Evolutionary conservation across 2,113 vertebrate species (phyloP), one percentile per base, ranked within the genome.

Genomic region (Centropus unirufus): DNA sequence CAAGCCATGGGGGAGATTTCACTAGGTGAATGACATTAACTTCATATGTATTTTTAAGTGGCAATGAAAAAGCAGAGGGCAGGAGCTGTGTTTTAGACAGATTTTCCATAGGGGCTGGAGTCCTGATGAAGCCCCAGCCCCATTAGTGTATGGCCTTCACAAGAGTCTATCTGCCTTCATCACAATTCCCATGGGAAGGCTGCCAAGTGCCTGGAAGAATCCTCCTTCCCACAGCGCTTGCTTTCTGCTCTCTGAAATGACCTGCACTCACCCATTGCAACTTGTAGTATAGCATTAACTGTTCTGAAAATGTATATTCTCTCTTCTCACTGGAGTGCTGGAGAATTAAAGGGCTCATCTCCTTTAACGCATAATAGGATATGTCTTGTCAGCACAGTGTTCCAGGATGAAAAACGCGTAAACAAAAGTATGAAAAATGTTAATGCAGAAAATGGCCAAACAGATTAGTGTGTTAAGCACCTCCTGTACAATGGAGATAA

Each of bases 401-500:
- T 96, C 85, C 91, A 93, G 92, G 97, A 95, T 94, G 86, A 89
- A 86, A 94, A 92, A 96, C 95, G 91, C 90, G 94, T 95, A 96
- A 97, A 97, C 94, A 97, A 94, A 97, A 96, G 84, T 69, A 74
- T 80, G 92, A 80, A 85, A 94, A 96, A 96, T 83, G 90, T 92
- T 96, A 96, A 96, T 94, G 95, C 91, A 87, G 90, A 92, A 96
- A 96, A 96, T 29, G 91, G 92, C 91, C 94, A 87, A 95, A 94
- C 91, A 96, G 96, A 97, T 96, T 97, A 96, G 95, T 62, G 83
- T 96, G 93, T 85, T 97, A 95, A 96, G 93, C 93, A 93, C 94
- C 91, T 97, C 89, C 96, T 97, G 96, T 70, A 97, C 92, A 95
- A 90, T 73, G 69, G 73, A 96, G 96, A 97, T 93, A 97, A 97